These are phyloP conservation scores for Corbicula japonica DNA, from an alignment of 2,888 invertebrate species.

Conservation along the genomic window DNA sequence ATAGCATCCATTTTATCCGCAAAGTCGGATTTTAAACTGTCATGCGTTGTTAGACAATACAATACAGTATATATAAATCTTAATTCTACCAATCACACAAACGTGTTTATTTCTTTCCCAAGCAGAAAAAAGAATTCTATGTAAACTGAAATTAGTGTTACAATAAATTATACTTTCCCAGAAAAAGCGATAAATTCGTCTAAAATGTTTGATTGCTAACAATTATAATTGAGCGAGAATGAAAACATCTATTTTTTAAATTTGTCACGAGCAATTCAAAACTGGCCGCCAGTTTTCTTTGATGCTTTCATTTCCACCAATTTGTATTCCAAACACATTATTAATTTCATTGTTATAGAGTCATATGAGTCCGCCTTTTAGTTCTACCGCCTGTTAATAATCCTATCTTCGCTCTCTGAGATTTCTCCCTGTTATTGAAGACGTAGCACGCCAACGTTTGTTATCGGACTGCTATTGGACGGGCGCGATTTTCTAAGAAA, in stretches of 20 bases:
- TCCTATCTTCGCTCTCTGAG: too few species aligned
- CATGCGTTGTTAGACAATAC: too few species aligned
- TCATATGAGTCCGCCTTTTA: not conserved
- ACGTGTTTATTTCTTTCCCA: not conserved
- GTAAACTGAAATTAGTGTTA: not conserved
- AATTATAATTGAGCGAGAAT: not conserved
- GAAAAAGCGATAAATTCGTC: not conserved
- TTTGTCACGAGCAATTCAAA: not conserved
- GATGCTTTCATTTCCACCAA: slow-evolving; percentile 7
- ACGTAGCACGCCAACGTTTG: too few species aligned
- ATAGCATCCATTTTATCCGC: too few species aligned
- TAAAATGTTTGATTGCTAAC: not conserved
- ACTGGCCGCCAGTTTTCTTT: not conserved
- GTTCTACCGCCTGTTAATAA: not conserved
- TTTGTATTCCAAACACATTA: slow-evolving; percentile 4
- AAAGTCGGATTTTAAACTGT: too few species aligned
- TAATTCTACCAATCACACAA: too few species aligned
- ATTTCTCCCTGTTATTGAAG: too few species aligned
- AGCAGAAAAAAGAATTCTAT: not conserved
- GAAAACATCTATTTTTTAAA: slow-evolving; percentile 2
- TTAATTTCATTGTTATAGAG: not conserved
- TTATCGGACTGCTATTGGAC: too few species aligned
- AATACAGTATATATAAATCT: too few species aligned
- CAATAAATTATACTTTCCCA: not conserved
- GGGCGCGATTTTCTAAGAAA: too few species aligned